A percentile compares a stretch with the other conserved stretches of the same genome.
phyloP scores from a whole-genome alignment of 2,888 invertebrate species.

The Thereva unica region DNA sequence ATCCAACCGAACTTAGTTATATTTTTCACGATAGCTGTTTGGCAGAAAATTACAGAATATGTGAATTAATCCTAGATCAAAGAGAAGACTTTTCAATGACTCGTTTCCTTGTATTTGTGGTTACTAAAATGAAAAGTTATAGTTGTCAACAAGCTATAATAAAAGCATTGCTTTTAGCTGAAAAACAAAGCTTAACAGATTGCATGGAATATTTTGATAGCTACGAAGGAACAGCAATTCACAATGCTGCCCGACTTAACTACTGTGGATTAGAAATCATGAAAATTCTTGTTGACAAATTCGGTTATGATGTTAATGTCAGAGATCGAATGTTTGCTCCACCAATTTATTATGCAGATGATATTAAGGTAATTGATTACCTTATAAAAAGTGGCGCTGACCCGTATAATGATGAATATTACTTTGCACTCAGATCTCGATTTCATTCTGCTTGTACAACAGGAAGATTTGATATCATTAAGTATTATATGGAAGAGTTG shows the following conservation, averaged over 20 bases:
- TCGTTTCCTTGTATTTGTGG: neutral
- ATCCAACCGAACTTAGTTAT: neutral
- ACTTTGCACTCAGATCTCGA: neutral
- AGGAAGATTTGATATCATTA: conserved; percentile 13
- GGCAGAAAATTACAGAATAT: conserved; percentile 1
- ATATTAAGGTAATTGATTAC: conserved; percentile 4
- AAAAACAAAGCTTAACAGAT: neutral
- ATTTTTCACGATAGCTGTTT: conserved; percentile 4
- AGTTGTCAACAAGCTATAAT: neutral
- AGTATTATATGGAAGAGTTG: conserved; percentile 13
- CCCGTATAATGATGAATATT: conserved; percentile 2
- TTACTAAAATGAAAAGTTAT: neutral
- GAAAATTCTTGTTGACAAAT: conserved; percentile 13
- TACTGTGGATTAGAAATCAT: conserved; percentile 13
- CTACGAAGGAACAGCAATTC: conserved; percentile 11
- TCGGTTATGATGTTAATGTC: conserved; percentile 2
- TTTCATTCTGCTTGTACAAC: conserved; percentile 6
- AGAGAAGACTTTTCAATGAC: conserved; percentile 7
- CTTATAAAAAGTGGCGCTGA: conserved; percentile 17
- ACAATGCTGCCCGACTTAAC: conserved; percentile 3
- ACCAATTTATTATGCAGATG: neutral
- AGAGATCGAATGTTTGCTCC: neutral
- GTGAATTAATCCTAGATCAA: neutral
- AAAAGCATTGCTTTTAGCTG: conserved; percentile 6
- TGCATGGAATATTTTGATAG: conserved; percentile 5